These are phyloP conservation scores for Popillia japonica DNA, from an alignment of 1,140 invertebrate species.

Conservation along the genomic window DNA sequence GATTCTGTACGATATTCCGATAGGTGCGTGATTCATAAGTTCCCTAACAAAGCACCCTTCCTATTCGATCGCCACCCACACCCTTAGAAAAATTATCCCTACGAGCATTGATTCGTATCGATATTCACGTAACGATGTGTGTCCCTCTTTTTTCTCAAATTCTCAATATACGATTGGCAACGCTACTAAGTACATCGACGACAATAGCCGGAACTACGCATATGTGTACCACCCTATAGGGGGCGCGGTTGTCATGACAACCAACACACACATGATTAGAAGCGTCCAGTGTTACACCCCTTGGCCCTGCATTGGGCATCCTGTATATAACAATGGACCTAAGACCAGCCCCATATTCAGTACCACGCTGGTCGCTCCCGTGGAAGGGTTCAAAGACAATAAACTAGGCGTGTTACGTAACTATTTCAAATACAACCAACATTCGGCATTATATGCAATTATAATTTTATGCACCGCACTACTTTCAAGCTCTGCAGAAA, in stretches of 20 bases:
- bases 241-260: constrained; percentile 41
- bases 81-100: neutral
- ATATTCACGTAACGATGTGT: constrained; percentile 8
- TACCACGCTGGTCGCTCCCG: constrained; percentile 21
- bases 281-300: constrained; percentile 42
- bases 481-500: constrained; percentile 25
- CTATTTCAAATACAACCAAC: constrained; percentile 28
- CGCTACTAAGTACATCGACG: constrained; percentile 37
- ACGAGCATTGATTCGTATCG: neutral
- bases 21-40: constrained; percentile 4
- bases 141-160: constrained; percentile 3
- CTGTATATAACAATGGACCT: constrained; percentile 36
- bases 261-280: constrained; percentile 44
- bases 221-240: constrained; percentile 40
- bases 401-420: constrained; percentile 27
- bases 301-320: constrained; percentile 39
- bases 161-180: constrained; percentile 28
- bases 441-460: constrained; percentile 12
- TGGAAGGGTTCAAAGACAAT: constrained; percentile 41
- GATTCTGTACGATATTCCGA: constrained; percentile 1
- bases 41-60: neutral
- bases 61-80: constrained; percentile 16
- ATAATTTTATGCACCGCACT: constrained; percentile 36
- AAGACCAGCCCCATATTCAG: constrained; percentile 35
- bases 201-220: constrained; percentile 34